Conservation (phyloP, 2,888 invertebrate genomes). For the Morpho helenor region DNA sequence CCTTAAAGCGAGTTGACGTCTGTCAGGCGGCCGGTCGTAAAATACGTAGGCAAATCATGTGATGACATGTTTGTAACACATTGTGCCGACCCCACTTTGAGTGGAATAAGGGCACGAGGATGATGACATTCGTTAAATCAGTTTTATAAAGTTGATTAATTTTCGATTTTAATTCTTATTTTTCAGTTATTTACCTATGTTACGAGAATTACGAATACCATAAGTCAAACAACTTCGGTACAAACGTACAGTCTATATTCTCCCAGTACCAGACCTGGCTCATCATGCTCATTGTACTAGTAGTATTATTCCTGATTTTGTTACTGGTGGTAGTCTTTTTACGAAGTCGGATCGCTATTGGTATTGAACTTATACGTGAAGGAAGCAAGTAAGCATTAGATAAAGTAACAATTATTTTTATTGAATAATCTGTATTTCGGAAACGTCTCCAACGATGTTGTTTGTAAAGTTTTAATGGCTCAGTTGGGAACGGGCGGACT, state of each 20-base stretch:
- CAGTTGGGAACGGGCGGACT: too few species aligned
- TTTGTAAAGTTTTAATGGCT: too few species aligned
- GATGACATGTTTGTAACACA: too few species aligned
- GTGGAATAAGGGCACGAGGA: too few species aligned
- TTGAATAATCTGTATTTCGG: too few species aligned
- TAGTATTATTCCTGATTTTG: conserved; percentile 81
- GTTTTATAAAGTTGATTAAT: too few species aligned
- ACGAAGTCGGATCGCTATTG: conserved; percentile 90
- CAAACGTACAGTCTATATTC: conserved; percentile 67
- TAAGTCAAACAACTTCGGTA: conserved; percentile 61
- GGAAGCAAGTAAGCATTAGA: conserved; percentile 86
- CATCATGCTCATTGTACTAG: conserved; percentile 81
- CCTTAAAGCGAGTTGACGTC: too few species aligned
- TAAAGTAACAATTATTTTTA: not conserved
- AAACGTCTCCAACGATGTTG: too few species aligned
- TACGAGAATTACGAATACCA: conserved; percentile 79
- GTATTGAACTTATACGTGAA: conserved; percentile 94
- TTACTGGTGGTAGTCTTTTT: conserved; percentile 89
- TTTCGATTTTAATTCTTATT: not conserved
- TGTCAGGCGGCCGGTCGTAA: too few species aligned
- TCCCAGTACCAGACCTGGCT: conserved; percentile 84
- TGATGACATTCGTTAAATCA: too few species aligned
- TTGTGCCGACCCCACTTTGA: too few species aligned
- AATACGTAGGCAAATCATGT: too few species aligned
- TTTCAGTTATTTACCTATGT: conserved; percentile 78